Evolutionary conservation across 2,113 vertebrate species (phyloP), one percentile per base, ranked within the genome.

Genomic region (Lamprotornis superbus): DNA sequence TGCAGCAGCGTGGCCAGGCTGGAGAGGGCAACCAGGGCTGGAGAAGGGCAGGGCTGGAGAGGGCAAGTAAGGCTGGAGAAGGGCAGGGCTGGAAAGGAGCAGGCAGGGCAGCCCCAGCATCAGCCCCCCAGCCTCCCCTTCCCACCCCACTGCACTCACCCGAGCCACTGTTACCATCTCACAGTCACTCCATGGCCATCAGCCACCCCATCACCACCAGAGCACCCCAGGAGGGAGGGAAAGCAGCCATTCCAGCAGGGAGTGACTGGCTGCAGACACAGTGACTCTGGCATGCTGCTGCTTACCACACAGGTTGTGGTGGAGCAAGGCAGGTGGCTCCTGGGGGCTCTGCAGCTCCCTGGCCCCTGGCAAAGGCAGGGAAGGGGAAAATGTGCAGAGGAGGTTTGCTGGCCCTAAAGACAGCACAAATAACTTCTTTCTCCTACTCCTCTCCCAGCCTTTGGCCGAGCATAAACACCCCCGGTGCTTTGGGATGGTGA

Each of bases 91-190:
- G n/a, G n/a, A n/a, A n/a, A 12, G 11, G 22, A 35, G 5, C 37
- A 27, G 64, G 44, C 37, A 39, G 3, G 1, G 2, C 5, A 30
- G 35, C 21, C 46, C 47, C 83, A 25, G n/a, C 17, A 4, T 0
- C 1, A 55, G 47, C 23, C 22, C n/a, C 46, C 53, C 55, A 60
- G 35, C 25, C 5, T 49, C 44, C 53, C 23, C 23, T 19, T 49
- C 42, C n/a, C 52, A 57, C 5, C 53, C 28, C 42, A n/a, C 30
- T n/a, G 53, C 63, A 47, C 31, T 42, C n/a, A 47, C 47, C 12
- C 2, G 1, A 46, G 40, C 22, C 31, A 13, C 46, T 37, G 27
- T 24, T 53, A 44, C 53, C 33, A 46, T 46, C 33, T 22, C 53
- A 74, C 40, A 57, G 53, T 2, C 50, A 40, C 15, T 8, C 61